Percentiles rank a stretch among this genome's conserved stretches.
phyloP scores from a whole-genome alignment of 2,888 invertebrate species.

The Agriotes lineatus region DNA sequence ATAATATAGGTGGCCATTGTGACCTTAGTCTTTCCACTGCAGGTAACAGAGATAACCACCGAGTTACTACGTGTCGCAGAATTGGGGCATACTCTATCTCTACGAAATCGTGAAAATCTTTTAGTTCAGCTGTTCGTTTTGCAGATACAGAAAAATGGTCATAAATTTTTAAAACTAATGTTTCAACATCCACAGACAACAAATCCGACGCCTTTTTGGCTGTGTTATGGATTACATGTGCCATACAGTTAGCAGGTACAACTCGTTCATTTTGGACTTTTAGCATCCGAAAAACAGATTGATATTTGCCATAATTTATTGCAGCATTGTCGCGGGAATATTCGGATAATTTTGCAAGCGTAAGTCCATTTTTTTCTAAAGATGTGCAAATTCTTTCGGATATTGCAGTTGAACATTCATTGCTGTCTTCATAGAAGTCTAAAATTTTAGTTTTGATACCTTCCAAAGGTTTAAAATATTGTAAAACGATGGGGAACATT shows the following conservation, averaged over 20 bases:
- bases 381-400: too few species aligned
- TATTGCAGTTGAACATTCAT: too few species aligned
- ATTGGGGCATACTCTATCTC: constrained; percentile 33
- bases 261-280: background rate
- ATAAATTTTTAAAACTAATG: constrained; percentile 36
- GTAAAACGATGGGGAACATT: background rate
- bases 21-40: constrained; percentile 33
- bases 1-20: too few species aligned
- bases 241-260: background rate
- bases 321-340: background rate
- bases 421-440: too few species aligned
- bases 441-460: too few species aligned
- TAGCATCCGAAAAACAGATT: background rate
- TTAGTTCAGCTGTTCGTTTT: constrained; percentile 28
- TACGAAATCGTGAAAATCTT: constrained; percentile 23
- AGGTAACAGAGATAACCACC: constrained; percentile 31
- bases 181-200: constrained; percentile 30
- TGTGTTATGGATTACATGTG: background rate
- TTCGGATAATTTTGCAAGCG: background rate
- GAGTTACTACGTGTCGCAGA: constrained; percentile 26
- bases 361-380: too few species aligned
- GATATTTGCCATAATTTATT: background rate
- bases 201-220: background rate
- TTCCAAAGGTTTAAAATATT: background rate
- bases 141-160: constrained; percentile 31